phyloP scores from a whole-genome alignment of 2,888 invertebrate species.

The Atherix ibis region DNA sequence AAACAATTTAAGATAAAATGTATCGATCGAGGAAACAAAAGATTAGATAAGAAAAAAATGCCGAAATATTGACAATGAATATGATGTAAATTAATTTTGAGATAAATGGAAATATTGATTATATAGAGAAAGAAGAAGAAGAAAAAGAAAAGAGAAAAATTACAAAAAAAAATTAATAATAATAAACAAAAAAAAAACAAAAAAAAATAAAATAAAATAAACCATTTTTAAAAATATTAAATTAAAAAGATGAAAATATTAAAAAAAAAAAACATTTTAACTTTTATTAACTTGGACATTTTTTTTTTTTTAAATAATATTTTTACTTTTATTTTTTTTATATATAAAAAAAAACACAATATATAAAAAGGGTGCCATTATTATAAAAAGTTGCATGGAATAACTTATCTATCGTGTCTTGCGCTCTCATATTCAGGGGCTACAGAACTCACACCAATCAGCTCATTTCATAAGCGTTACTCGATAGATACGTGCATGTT shows the following conservation, averaged over 20 bases:
- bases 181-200: too few relatives aligned
- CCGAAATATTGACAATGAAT: constrained; percentile 2
- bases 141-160: constrained; percentile 5
- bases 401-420: constrained; percentile 3
- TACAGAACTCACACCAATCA: too few relatives aligned
- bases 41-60: constrained; percentile 1
- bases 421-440: too few relatives aligned
- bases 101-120: too few relatives aligned
- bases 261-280: constrained; percentile 1
- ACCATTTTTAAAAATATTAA: constrained; percentile 5
- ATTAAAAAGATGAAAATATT: constrained; percentile 5
- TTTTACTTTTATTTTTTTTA: constrained; percentile 1
- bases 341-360: too few relatives aligned
- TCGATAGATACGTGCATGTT: too few relatives aligned
- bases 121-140: constrained; percentile 2
- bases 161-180: constrained; percentile 1
- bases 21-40: background rate
- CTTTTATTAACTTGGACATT: constrained; percentile 1
- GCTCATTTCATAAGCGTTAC: too few relatives aligned
- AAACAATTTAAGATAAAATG: background rate
- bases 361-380: too few relatives aligned
- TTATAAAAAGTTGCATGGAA: constrained; percentile 2
- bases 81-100: constrained; percentile 7
- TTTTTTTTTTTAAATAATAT: constrained; percentile 6
- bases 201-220: constrained; percentile 4